Conservation (phyloP, 2,797 vertebrate genomes). For the Neoniphon sammara region DNA sequence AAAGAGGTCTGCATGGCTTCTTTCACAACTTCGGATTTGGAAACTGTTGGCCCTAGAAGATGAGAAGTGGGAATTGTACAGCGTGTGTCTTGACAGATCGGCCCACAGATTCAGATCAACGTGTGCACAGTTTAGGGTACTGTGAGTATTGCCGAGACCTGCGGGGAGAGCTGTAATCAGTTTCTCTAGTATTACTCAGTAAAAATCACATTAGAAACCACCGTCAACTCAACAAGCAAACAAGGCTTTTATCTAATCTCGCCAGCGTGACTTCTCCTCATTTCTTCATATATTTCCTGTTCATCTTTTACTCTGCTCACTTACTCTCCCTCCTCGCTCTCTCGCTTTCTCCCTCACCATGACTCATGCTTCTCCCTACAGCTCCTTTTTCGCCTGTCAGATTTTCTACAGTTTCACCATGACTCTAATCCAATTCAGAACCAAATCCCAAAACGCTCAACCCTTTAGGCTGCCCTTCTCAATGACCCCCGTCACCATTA, state of each 20-base stretch:
- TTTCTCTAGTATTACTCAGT: slow-evolving; percentile 41
- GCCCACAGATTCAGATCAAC: slow-evolving; percentile 54
- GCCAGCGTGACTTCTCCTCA: slow-evolving; percentile 39
- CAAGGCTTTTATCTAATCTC: slow-evolving; percentile 52
- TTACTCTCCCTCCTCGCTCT: slow-evolving; percentile 18
- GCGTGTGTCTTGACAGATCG: slow-evolving; percentile 37
- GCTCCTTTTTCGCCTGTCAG: slow-evolving; percentile 68
- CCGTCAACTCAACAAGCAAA: slow-evolving; percentile 49
- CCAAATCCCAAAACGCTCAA: slow-evolving; percentile 73
- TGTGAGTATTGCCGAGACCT: slow-evolving; percentile 29
- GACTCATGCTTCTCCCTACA: slow-evolving; percentile 69
- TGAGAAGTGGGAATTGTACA: slow-evolving; percentile 56
- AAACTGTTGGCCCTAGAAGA: slow-evolving; percentile 26
- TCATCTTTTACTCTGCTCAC: slow-evolving; percentile 41
- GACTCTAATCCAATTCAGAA: slow-evolving; percentile 75
- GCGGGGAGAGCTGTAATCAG: slow-evolving; percentile 40
- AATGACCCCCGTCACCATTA: slow-evolving; percentile 58
- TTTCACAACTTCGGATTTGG: slow-evolving; percentile 33
- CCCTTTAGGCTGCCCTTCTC: slow-evolving; percentile 68
- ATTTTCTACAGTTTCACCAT: slow-evolving; percentile 67
- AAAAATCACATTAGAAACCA: slow-evolving; percentile 50
- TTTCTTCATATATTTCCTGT: slow-evolving; percentile 63
- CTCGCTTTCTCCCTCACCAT: slow-evolving; percentile 48
- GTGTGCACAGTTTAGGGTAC: slow-evolving; percentile 1
- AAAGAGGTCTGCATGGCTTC: slow-evolving; percentile 18